A percentile compares a stretch with the other conserved stretches of the same genome.
Conservation (phyloP, 2,888 invertebrate species). For the Catocala fraxini region DNA sequence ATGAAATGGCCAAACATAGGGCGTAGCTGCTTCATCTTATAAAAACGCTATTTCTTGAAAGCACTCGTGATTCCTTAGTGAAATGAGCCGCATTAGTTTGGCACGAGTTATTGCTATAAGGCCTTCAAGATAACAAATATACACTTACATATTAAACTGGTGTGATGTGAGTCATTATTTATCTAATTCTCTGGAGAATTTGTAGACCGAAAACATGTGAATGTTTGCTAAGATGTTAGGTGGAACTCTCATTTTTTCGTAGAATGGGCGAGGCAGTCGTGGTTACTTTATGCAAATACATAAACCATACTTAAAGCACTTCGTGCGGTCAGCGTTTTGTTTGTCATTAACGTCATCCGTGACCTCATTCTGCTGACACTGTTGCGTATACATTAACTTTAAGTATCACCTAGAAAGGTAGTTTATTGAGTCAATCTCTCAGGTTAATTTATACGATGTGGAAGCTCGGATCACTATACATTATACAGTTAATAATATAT, state of each 20-base stretch:
- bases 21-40: slow-evolving; percentile 12
- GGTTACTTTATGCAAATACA: not conserved
- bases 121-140: slow-evolving; percentile 8
- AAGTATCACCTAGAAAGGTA: no score
- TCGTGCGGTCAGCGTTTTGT: no score
- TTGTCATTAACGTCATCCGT: no score
- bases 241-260: not conserved
- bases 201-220: not conserved
- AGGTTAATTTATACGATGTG: no score
- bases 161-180: not conserved
- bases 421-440: no score
- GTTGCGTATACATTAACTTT: no score
- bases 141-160: not conserved
- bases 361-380: no score
- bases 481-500: no score
- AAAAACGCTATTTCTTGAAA: slow-evolving; percentile 8
- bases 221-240: not conserved
- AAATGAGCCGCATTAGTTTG: slow-evolving; percentile 8
- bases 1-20: slow-evolving; percentile 23
- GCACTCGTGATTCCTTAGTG: slow-evolving; percentile 14
- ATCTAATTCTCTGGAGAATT: not conserved
- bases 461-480: no score
- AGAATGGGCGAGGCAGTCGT: no score
- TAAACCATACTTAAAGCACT: no score
- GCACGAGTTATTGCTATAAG: not conserved